Conservation (phyloP, 2,113 vertebrate species). For the Mobula hypostoma region DNA sequence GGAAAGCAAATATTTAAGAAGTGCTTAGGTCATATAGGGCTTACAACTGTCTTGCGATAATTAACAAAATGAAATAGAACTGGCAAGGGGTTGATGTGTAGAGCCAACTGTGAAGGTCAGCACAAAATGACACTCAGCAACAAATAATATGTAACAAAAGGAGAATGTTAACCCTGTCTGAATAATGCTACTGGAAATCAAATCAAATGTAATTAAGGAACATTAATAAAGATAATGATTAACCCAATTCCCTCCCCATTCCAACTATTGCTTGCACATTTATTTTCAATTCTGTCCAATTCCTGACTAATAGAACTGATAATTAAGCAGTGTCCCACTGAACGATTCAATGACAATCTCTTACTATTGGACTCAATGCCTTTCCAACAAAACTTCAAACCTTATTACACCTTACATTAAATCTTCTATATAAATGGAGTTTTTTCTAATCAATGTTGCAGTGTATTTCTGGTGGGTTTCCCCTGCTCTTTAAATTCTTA, state of each 20-base stretch:
- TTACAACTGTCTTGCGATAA: too few species aligned
- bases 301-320: neutral
- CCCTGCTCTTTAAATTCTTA: neutral
- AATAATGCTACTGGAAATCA: neutral
- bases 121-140: neutral
- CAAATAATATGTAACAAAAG: slow-evolving; percentile 24
- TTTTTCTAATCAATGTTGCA: too few species aligned
- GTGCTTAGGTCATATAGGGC: too few species aligned
- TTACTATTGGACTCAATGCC: neutral
- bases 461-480: neutral
- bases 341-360: neutral
- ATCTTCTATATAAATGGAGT: neutral
- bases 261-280: neutral
- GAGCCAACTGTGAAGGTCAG: neutral
- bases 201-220: slow-evolving; percentile 36
- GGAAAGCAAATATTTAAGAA: too few species aligned
- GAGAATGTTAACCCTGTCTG: neutral
- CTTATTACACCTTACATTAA: neutral
- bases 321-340: neutral
- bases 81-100: neutral
- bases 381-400: neutral
- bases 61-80: too few species aligned
- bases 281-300: neutral
- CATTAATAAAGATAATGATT: neutral
- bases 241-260: neutral